phyloP scores from a whole-genome alignment of 2,888 invertebrate species.

The Conistra vaccinii region DNA sequence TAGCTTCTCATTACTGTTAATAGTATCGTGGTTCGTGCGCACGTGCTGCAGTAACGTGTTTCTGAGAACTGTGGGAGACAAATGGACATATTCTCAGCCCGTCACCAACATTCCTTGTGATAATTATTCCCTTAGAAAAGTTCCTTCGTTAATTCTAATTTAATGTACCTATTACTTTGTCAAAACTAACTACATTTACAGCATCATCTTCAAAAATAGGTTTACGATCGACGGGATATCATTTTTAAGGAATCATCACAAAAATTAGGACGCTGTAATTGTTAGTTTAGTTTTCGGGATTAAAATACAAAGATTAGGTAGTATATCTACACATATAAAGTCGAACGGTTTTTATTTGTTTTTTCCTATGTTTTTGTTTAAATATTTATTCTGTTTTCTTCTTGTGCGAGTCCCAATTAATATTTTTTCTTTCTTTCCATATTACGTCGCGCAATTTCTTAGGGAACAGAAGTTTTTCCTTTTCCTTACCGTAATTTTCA shows the following conservation, averaged over 20 bases:
- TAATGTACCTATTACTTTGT: no score
- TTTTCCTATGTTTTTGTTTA: not conserved
- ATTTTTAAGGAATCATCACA: not conserved
- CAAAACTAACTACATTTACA: not conserved
- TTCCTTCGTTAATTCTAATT: not conserved
- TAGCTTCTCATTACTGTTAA: conserved; percentile 13
- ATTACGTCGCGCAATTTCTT: not conserved
- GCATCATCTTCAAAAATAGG: not conserved
- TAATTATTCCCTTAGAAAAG: conserved; percentile 5
- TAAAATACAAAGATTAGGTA: not conserved
- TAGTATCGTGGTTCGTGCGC: not conserved
- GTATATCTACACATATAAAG: not conserved
- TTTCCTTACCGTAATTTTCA: not conserved
- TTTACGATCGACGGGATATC: not conserved
- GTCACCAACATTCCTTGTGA: conserved; percentile 14
- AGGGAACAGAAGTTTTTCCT: no score
- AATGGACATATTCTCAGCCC: not conserved
- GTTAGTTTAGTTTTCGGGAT: not conserved
- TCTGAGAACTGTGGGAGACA: conserved; percentile 1
- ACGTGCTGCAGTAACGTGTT: conserved; percentile 39
- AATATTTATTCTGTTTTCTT: not conserved
- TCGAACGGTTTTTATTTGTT: not conserved
- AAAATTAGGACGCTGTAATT: not conserved
- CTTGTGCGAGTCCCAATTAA: not conserved
- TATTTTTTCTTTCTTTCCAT: not conserved